phyloP scores from a whole-genome alignment of 2,797 vertebrate species.

The Argya squamiceps region DNA sequence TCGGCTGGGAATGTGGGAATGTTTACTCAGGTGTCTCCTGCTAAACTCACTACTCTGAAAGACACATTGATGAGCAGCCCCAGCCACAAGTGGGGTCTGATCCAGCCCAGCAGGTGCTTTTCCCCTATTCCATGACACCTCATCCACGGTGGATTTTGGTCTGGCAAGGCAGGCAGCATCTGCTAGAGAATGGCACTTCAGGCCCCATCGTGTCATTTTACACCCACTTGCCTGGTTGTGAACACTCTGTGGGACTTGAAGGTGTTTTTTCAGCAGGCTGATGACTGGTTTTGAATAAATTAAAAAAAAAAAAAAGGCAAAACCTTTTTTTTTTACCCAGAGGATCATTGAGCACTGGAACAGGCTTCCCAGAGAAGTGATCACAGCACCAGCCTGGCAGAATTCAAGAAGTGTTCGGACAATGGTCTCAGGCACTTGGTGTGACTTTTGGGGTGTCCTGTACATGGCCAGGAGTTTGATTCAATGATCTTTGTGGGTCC shows the following conservation, averaged over 20 bases:
- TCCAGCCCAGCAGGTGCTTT: background rate
- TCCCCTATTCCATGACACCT: background rate
- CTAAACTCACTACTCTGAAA: background rate
- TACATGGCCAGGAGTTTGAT: background rate
- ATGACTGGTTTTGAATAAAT: background rate
- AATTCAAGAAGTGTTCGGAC: background rate
- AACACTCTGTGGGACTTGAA: background rate
- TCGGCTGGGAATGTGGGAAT: background rate
- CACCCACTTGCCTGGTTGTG: background rate
- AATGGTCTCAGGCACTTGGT: background rate
- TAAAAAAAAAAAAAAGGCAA: too few species aligned
- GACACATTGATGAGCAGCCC: background rate
- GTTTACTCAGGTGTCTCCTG: background rate
- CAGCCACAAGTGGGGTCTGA: background rate
- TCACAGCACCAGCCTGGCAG: background rate
- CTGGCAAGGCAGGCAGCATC: background rate
- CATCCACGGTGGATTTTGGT: fast-evolving
- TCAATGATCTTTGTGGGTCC: background rate
- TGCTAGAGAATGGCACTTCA: background rate
- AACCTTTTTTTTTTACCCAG: too few species aligned
- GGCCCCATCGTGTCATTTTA: background rate
- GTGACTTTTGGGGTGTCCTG: background rate
- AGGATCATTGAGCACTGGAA: background rate
- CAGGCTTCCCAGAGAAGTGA: background rate
- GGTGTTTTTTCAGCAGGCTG: background rate